Percentiles rank a stretch among this genome's conserved stretches.
phyloP scores from a whole-genome alignment of 2,797 vertebrate species.

The Falco columbarius region DNA sequence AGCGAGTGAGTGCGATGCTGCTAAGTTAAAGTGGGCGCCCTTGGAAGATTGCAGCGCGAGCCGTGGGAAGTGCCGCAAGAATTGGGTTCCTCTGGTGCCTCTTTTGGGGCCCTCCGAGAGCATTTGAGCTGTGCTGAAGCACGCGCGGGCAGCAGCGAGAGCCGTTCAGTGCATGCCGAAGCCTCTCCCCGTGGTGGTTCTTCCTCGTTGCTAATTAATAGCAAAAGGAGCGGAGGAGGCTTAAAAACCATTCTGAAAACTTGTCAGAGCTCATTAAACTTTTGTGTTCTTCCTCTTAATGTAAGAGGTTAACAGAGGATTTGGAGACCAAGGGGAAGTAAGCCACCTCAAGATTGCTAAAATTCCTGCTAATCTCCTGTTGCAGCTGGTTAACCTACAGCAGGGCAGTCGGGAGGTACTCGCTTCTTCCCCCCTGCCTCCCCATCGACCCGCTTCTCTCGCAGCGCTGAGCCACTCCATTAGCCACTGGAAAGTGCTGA shows the following conservation, averaged over 20 bases:
- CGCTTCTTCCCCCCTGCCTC: not conserved
- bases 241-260: not conserved
- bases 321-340: not conserved
- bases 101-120: not conserved
- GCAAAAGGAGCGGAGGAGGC: not conserved
- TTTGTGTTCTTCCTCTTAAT: not conserved
- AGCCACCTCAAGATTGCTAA: not conserved
- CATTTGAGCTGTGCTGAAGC: not conserved
- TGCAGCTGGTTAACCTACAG: not conserved
- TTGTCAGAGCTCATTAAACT: not conserved
- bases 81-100: slow-evolving; percentile 10
- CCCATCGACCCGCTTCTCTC: not conserved
- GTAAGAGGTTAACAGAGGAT: not conserved
- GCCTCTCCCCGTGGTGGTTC: not conserved
- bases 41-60: not conserved
- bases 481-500: slow-evolving; percentile 46
- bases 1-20: not conserved
- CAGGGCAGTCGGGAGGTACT: not conserved
- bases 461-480: not conserved
- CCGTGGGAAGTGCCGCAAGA: not conserved
- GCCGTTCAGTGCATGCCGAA: not conserved
- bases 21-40: not conserved
- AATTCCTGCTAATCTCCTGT: not conserved
- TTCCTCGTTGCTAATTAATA: not conserved
- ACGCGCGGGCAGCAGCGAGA: fast-evolving